Evolutionary conservation across 2,888 invertebrate species (phyloP).

Genomic region (Acronicta alni): DNA sequence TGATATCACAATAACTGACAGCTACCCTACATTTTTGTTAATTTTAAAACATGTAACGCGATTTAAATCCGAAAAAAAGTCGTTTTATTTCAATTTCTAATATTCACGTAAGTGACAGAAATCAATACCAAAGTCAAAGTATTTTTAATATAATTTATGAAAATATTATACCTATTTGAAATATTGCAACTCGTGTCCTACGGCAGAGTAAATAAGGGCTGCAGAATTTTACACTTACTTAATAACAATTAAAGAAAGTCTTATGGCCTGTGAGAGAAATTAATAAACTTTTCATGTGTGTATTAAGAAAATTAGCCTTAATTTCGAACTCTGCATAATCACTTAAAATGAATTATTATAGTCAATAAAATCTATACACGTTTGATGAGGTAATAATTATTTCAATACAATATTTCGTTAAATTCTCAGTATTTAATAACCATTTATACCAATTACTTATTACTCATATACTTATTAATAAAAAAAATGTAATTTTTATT

Average conservation of each 20-base stretch:
- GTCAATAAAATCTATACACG: neutral
- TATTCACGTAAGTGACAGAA: too few relatives aligned
- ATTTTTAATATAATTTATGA: neutral
- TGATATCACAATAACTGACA: too few relatives aligned
- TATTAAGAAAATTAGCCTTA: conserved; percentile 28
- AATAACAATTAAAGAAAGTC: neutral
- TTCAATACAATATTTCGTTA: conserved; percentile 1
- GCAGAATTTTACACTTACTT: conserved; percentile 27
- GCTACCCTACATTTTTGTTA: too few relatives aligned
- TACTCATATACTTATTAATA: neutral
- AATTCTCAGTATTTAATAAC: neutral
- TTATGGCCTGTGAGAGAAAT: conserved; percentile 7
- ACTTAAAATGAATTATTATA: conserved; percentile 1
- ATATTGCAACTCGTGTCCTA: neutral
- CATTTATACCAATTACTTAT: neutral
- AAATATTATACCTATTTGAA: neutral
- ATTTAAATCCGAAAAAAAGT: too few relatives aligned
- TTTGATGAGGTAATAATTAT: neutral
- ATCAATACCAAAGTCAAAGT: neutral
- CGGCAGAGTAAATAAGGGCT: conserved; percentile 8
- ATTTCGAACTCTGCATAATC: conserved; percentile 30
- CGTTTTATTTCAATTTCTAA: too few relatives aligned
- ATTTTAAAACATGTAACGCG: too few relatives aligned
- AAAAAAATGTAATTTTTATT: conserved; percentile 35
- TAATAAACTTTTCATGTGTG: conserved; percentile 6